A percentile compares a stretch with the other conserved stretches of the same genome.
Conservation (phyloP, 2,797 vertebrate species). For the Pelochelys cantorii region DNA sequence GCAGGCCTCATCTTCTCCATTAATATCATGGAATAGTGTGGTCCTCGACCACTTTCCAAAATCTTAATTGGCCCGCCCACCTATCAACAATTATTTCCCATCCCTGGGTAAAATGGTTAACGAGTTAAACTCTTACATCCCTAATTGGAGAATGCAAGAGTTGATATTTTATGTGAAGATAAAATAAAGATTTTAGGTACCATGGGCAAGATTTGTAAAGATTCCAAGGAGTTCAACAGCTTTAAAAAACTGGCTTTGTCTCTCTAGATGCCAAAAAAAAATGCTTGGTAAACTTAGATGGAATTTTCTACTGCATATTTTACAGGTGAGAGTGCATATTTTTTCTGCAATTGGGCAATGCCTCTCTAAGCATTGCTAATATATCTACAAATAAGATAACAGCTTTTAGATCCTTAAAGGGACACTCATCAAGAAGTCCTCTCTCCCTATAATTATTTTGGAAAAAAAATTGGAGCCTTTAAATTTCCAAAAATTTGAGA, state of each 20-base stretch:
- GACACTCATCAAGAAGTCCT: background rate
- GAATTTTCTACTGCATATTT: background rate
- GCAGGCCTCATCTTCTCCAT: too few relatives aligned
- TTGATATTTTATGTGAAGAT: background rate
- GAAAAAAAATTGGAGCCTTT: background rate
- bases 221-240: background rate
- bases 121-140: too few relatives aligned
- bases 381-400: background rate
- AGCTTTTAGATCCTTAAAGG: background rate
- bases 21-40: too few relatives aligned
- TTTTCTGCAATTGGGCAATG: background rate
- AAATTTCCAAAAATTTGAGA: background rate
- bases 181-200: background rate
- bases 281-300: background rate
- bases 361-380: background rate
- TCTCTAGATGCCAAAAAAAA: background rate
- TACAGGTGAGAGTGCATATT: background rate
- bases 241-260: background rate
- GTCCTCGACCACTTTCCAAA: too few relatives aligned
- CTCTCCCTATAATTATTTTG: background rate
- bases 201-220: background rate
- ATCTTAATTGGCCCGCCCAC: too few relatives aligned
- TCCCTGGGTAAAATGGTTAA: too few relatives aligned
- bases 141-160: background rate
- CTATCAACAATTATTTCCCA: too few relatives aligned